A percentile compares a stretch with the other conserved stretches of the same genome.
These are phyloP conservation scores for Eumaeus atala DNA, from an alignment of 1,140 invertebrate species.

Conservation along the genomic window DNA sequence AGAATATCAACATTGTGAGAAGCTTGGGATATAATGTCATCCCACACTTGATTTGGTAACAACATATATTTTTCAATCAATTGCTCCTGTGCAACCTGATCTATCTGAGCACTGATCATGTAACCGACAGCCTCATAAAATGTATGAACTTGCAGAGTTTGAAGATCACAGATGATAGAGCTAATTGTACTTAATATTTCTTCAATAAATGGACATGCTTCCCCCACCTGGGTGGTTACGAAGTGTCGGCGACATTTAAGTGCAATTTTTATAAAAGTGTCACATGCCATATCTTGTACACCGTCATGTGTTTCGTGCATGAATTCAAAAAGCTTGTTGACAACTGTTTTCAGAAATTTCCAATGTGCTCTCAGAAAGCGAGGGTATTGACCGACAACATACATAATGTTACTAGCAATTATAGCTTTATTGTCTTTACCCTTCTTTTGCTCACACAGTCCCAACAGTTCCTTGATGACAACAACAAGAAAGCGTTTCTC, in stretches of 20 bases:
- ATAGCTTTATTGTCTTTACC: conserved; percentile 99
- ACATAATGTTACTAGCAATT: conserved; percentile 99
- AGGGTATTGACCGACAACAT: conserved; percentile 99
- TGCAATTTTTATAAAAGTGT: conserved; percentile 99
- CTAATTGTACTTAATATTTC: conserved; percentile 98
- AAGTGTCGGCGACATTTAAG: conserved; percentile 98
- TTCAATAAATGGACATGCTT: conserved; percentile 98
- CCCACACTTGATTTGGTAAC: conserved; percentile 98
- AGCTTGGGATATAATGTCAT: conserved; percentile 98
- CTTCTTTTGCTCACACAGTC: conserved; percentile 98
- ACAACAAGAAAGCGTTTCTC: conserved; percentile 99
- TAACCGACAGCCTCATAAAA: conserved; percentile 99
- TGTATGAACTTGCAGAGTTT: conserved; percentile 99
- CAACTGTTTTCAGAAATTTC: conserved; percentile 99
- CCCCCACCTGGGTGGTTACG: conserved; percentile 96
- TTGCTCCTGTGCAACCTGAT: conserved; percentile 91
- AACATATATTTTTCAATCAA: conserved; percentile 98
- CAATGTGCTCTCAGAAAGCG: conserved; percentile 99
- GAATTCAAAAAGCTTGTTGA: conserved; percentile 99
- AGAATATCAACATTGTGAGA: conserved; percentile 97
- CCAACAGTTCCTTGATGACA: conserved; percentile 98
- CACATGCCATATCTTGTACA: conserved; percentile 99
- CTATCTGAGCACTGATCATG: conserved; percentile 97
- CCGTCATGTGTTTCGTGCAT: conserved; percentile 99
- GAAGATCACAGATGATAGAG: conserved; percentile 98